These are phyloP conservation scores for Orchesellides sinensis DNA, from an alignment of 2,888 invertebrate genomes.

Conservation along the genomic window DNA sequence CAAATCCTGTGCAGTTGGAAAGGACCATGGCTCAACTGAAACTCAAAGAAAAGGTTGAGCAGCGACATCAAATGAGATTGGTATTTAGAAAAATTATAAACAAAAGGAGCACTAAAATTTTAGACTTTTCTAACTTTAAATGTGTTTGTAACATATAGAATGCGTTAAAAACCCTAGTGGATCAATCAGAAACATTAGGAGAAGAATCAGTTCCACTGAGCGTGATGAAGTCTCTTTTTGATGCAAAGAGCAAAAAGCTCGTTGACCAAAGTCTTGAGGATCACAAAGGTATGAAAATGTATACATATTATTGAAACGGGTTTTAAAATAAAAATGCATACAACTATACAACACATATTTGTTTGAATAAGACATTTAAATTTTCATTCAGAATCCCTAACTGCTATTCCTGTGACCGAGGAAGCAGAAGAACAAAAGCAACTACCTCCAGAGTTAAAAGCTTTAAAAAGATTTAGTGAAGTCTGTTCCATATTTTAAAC, in stretches of 20 bases:
- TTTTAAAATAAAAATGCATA: no score
- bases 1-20: slow-evolving; percentile 32
- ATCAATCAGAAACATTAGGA: slow-evolving; percentile 37
- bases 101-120: background rate
- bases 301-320: no score
- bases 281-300: slow-evolving; percentile 30
- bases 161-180: slow-evolving; percentile 23
- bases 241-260: slow-evolving; percentile 35
- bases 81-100: no score
- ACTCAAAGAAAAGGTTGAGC: slow-evolving; percentile 33
- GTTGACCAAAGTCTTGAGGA: slow-evolving; percentile 36
- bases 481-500: slow-evolving; percentile 34
- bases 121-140: background rate
- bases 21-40: slow-evolving; percentile 31
- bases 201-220: slow-evolving; percentile 29
- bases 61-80: slow-evolving; percentile 28
- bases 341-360: background rate
- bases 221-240: slow-evolving; percentile 21
- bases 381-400: slow-evolving; percentile 1
- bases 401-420: slow-evolving; percentile 12
- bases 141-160: background rate
- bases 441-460: slow-evolving; percentile 47
- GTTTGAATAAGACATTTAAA: background rate
- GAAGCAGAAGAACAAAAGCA: slow-evolving; percentile 23
- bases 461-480: slow-evolving; percentile 60